phyloP scores from a whole-genome alignment of 2,113 vertebrate species.

The Entomyzon cyanotis region DNA sequence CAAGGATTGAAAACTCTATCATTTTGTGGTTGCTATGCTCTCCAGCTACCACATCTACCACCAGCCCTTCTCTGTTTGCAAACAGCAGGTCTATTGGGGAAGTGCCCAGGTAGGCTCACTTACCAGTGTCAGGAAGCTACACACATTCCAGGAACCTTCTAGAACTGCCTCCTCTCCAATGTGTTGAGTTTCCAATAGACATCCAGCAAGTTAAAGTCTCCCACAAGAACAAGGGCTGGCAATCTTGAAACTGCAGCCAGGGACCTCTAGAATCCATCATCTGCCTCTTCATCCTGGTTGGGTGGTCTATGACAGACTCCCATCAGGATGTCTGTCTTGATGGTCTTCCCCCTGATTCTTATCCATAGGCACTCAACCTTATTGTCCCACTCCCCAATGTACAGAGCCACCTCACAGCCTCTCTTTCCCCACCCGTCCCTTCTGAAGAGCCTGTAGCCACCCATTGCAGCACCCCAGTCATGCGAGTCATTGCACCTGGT shows the following conservation, averaged over 20 bases:
- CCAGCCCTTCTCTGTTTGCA: not conserved
- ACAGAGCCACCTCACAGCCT: not conserved
- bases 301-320: no score
- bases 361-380: not conserved
- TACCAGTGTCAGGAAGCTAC: not conserved
- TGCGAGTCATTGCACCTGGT: not conserved
- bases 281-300: not conserved
- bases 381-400: not conserved
- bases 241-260: not conserved
- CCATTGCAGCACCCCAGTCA: not conserved
- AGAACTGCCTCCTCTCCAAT: not conserved
- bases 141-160: not conserved
- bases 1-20: not conserved
- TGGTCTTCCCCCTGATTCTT: not conserved
- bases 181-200: not conserved
- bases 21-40: no score
- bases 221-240: not conserved
- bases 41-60: not conserved
- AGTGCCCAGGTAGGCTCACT: not conserved
- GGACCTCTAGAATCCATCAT: not conserved
- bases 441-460: not conserved
- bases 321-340: not conserved
- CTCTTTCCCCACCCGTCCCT: not conserved
- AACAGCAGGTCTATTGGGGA: not conserved
- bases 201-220: not conserved